A percentile compares a stretch with the other conserved stretches of the same genome.
phyloP scores from a whole-genome alignment of 2,888 invertebrate species.

The Elysia crispata region DNA sequence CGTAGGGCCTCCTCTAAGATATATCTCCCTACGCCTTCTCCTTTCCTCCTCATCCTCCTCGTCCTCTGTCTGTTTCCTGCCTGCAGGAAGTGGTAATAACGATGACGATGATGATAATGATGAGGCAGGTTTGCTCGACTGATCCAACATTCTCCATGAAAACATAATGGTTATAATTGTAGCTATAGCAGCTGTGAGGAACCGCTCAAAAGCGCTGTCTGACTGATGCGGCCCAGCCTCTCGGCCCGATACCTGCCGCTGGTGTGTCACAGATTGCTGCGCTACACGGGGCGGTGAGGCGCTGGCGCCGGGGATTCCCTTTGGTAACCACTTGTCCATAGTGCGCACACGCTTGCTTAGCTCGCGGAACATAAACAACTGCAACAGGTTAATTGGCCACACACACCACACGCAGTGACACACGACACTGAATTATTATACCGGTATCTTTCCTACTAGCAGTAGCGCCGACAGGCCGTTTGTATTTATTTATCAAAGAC shows the following conservation, averaged over 20 bases:
- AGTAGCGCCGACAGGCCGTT: too few relatives aligned
- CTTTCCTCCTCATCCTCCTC: not conserved
- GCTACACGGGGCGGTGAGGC: too few relatives aligned
- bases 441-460: too few relatives aligned
- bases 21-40: not conserved
- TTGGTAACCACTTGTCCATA: slow-evolving; percentile 51
- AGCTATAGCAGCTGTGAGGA: slow-evolving; percentile 73
- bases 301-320: slow-evolving; percentile 26
- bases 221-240: slow-evolving; percentile 46
- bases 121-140: slow-evolving; percentile 53
- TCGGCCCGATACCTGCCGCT: too few relatives aligned
- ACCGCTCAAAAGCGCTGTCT: slow-evolving; percentile 73
- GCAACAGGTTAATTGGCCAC: too few relatives aligned
- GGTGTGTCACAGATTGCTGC: too few relatives aligned
- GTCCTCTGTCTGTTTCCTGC: too few relatives aligned
- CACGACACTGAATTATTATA: too few relatives aligned
- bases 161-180: slow-evolving; percentile 75
- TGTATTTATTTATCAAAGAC: too few relatives aligned
- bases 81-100: not conserved
- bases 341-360: not conserved
- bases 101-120: not conserved
- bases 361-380: too few relatives aligned
- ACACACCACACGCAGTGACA: too few relatives aligned
- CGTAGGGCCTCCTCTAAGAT: too few relatives aligned
- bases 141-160: slow-evolving; percentile 72